A percentile compares a stretch with the other conserved stretches of the same genome.
These are phyloP conservation scores for Saccostrea echinata DNA, from an alignment of 1,140 invertebrate species.

Conservation along the genomic window DNA sequence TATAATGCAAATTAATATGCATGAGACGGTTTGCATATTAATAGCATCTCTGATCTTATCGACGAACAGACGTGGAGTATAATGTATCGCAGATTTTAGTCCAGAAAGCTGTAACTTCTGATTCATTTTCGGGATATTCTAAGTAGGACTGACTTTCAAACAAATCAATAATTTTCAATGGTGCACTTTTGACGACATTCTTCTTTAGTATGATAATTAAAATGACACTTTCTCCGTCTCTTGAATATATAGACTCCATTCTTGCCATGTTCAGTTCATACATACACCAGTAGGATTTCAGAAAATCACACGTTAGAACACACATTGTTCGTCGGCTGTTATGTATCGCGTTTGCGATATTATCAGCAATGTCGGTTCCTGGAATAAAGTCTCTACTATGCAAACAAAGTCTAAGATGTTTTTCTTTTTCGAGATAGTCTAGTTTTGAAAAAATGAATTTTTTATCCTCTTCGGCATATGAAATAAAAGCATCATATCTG, in stretches of 20 bases:
- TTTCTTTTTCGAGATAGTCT: slow-evolving; percentile 54
- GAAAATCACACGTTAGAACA: slow-evolving; percentile 84
- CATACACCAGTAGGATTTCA: slow-evolving; percentile 85
- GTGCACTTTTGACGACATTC: slow-evolving; percentile 53
- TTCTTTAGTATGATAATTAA: slow-evolving; percentile 62
- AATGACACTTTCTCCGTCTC: slow-evolving; percentile 59
- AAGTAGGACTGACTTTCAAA: slow-evolving; percentile 62
- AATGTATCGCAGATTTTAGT: slow-evolving; percentile 37
- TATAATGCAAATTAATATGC: neutral
- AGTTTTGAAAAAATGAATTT: slow-evolving; percentile 53
- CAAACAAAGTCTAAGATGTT: slow-evolving; percentile 61
- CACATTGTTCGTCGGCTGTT: slow-evolving; percentile 84
- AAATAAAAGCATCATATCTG: slow-evolving; percentile 75
- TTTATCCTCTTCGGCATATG: slow-evolving; percentile 65
- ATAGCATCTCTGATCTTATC: too few species aligned
- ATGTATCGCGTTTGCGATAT: slow-evolving; percentile 83
- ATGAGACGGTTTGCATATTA: too few species aligned
- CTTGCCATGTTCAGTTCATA: too few species aligned
- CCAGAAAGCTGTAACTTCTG: slow-evolving; percentile 59
- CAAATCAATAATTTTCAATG: slow-evolving; percentile 60
- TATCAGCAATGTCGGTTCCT: slow-evolving; percentile 81
- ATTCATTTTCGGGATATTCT: slow-evolving; percentile 56
- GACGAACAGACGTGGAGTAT: neutral
- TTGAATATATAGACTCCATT: slow-evolving; percentile 65
- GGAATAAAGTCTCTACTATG: slow-evolving; percentile 68